phyloP scores from a whole-genome alignment of 1,140 invertebrate species.

The Formica exsecta region DNA sequence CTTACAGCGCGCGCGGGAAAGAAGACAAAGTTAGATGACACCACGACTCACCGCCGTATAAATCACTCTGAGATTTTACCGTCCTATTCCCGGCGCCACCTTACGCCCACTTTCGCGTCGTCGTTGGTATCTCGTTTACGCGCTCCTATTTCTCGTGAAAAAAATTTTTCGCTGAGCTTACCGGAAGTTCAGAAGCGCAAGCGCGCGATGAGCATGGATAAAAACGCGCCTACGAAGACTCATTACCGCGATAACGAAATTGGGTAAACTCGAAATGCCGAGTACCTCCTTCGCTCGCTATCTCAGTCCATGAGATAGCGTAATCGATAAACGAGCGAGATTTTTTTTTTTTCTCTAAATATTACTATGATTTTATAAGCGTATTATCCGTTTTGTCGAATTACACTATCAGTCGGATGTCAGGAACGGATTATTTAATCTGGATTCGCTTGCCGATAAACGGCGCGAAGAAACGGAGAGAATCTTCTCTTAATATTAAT shows the following conservation, averaged over 20 bases:
- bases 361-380: slow-evolving; percentile 20
- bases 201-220: slow-evolving; percentile 26
- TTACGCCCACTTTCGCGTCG: slow-evolving; percentile 21
- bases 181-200: slow-evolving; percentile 12
- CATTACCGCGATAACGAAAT: slow-evolving; percentile 57
- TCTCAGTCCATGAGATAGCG: slow-evolving; percentile 19
- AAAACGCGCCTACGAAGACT: slow-evolving; percentile 42
- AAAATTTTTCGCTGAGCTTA: slow-evolving; percentile 42
- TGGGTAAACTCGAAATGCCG: slow-evolving; percentile 50
- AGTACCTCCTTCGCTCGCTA: slow-evolving; percentile 15
- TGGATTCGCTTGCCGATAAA: background rate
- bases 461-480: background rate
- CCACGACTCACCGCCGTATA: slow-evolving; percentile 72
- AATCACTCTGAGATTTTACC: slow-evolving; percentile 72
- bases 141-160: slow-evolving; percentile 38
- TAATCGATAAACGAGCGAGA: slow-evolving; percentile 43
- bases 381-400: slow-evolving; percentile 20
- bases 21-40: slow-evolving; percentile 77
- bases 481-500: slow-evolving; percentile 27
- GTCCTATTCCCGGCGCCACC: slow-evolving; percentile 31
- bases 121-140: slow-evolving; percentile 51
- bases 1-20: background rate
- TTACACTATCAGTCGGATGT: slow-evolving; percentile 5
- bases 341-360: background rate
- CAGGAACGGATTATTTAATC: slow-evolving; percentile 11